Percentiles rank a stretch among this genome's conserved stretches.
These are phyloP conservation scores for Porites divaricata DNA, from an alignment of 92 coral and sea anemone species.

Conservation along the genomic window DNA sequence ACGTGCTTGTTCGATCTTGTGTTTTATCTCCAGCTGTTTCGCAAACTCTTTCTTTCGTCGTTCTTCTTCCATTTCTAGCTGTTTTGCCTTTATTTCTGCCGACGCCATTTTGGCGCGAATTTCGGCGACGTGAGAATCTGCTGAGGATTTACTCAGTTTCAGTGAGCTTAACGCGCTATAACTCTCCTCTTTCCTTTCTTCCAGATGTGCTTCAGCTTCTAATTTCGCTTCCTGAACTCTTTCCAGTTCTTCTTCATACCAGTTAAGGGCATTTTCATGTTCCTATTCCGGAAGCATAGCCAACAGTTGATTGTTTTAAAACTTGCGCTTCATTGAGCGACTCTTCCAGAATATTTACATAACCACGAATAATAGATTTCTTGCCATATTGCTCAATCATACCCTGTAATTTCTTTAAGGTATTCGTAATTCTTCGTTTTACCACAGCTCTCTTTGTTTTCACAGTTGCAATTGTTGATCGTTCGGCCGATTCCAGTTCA, in stretches of 20 bases:
- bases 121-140: neutral
- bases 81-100: conserved; percentile 49
- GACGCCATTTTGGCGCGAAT: conserved; percentile 31
- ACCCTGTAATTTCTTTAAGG: conserved; percentile 30
- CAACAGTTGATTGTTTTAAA: conserved; percentile 26
- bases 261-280: conserved; percentile 34
- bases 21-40: conserved; percentile 21
- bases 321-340: conserved; percentile 38
- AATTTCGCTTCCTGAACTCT: conserved; percentile 40
- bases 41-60: conserved; percentile 19
- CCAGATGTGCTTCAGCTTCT: conserved; percentile 29
- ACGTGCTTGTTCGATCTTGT: conserved; percentile 6
- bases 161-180: conserved; percentile 11
- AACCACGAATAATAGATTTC: conserved; percentile 40
- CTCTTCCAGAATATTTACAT: conserved; percentile 27
- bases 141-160: neutral
- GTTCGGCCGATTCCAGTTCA: neutral
- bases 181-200: conserved; percentile 13
- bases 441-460: conserved; percentile 1
- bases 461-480: neutral
- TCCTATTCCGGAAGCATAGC: conserved; percentile 32
- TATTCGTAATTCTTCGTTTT: conserved; percentile 20
- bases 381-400: conserved; percentile 16
- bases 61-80: conserved; percentile 38
- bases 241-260: conserved; percentile 43